phyloP scores from a whole-genome alignment of 1,140 invertebrate species.

The Oedothorax gibbosus region DNA sequence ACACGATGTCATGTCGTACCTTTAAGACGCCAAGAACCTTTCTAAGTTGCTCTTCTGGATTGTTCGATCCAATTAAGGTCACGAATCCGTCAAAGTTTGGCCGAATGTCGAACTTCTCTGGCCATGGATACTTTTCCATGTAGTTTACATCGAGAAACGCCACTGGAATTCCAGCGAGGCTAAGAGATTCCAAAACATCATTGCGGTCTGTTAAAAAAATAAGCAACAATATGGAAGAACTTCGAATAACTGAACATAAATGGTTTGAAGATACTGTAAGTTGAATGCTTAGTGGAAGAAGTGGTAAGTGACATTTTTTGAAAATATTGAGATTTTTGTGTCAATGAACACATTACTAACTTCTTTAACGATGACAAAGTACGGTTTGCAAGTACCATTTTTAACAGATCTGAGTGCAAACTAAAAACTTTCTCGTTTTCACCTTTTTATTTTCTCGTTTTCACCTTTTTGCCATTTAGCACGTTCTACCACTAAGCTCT shows the following conservation, averaged over 20 bases:
- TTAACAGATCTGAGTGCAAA: no score
- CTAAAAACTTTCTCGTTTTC: no score
- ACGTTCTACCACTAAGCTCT: no score
- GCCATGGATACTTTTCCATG: slow-evolving; percentile 19
- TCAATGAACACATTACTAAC: no score
- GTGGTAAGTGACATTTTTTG: no score
- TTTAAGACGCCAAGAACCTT: background rate
- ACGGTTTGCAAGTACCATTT: no score
- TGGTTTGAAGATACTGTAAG: no score
- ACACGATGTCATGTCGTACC: background rate
- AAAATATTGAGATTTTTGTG: no score
- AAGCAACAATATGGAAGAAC: background rate
- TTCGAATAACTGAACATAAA: background rate
- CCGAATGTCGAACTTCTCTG: background rate
- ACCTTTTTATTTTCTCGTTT: no score
- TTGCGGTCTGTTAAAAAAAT: background rate
- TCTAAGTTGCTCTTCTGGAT: background rate
- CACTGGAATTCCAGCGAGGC: background rate
- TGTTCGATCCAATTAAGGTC: background rate
- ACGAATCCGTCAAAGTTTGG: slow-evolving; percentile 11
- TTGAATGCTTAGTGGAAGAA: no score
- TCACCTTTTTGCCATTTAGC: no score
- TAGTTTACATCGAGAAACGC: background rate
- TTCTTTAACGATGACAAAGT: no score
- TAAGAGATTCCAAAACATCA: background rate